A percentile compares a stretch with the other conserved stretches of the same genome.
Conservation (phyloP, 2,888 invertebrate genomes). For the Leptodirus hochenwartii region DNA sequence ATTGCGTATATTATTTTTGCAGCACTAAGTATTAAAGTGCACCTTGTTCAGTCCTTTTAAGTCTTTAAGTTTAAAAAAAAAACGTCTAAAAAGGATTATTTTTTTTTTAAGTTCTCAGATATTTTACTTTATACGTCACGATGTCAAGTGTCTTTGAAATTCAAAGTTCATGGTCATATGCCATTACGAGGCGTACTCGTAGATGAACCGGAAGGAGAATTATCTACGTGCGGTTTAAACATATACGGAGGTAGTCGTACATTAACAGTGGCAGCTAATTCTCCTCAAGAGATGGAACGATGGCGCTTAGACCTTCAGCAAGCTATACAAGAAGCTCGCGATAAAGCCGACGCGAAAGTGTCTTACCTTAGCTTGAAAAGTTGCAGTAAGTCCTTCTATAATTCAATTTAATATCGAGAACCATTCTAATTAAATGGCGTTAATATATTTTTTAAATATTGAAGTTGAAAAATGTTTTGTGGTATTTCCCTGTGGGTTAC, state of each 20-base stretch:
- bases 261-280: slow-evolving; percentile 73
- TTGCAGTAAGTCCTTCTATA: slow-evolving; percentile 33
- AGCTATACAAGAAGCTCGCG: slow-evolving; percentile 33
- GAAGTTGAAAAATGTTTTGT: too few relatives aligned
- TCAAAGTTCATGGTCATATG: slow-evolving; percentile 79
- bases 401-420: not conserved
- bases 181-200: slow-evolving; percentile 64
- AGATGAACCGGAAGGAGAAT: slow-evolving; percentile 59
- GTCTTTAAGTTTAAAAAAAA: too few relatives aligned
- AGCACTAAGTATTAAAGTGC: too few relatives aligned
- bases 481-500: too few relatives aligned
- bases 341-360: slow-evolving; percentile 34
- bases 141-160: slow-evolving; percentile 50
- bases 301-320: slow-evolving; percentile 68
- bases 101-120: slow-evolving; percentile 64
- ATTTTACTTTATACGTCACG: slow-evolving; percentile 67
- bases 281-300: slow-evolving; percentile 65
- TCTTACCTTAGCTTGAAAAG: slow-evolving; percentile 43
- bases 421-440: too few relatives aligned
- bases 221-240: slow-evolving; percentile 58
- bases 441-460: too few relatives aligned
- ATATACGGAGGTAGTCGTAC: slow-evolving; percentile 59
- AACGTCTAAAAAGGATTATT: too few relatives aligned
- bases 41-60: too few relatives aligned
- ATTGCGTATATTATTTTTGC: too few relatives aligned